Conservation (phyloP, 2,797 vertebrate species). For the Bucorvus abyssinicus region DNA sequence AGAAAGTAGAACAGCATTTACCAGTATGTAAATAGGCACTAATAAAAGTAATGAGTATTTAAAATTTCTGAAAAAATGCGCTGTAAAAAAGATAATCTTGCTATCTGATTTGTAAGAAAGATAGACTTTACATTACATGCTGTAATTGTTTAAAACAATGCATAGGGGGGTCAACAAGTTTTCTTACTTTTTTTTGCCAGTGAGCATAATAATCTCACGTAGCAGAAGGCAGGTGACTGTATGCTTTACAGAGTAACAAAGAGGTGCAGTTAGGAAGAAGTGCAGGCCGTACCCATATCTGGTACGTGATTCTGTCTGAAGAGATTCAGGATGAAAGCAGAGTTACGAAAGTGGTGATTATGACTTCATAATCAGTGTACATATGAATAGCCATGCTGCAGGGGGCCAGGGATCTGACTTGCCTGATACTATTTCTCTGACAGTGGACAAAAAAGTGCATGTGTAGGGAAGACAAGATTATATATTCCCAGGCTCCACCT, state of each 20-base stretch:
- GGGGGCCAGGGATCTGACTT: background rate
- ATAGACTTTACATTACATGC: background rate
- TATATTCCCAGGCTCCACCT: background rate
- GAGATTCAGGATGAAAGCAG: background rate
- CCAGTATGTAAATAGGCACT: background rate
- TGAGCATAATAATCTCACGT: background rate
- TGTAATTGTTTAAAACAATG: background rate
- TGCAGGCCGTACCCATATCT: background rate
- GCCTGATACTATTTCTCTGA: background rate
- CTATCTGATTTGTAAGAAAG: background rate
- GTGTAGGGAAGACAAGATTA: background rate
- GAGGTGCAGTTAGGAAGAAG: background rate
- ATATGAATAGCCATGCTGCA: background rate
- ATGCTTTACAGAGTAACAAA: background rate
- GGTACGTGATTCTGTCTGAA: background rate
- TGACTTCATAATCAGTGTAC: background rate
- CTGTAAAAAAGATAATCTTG: background rate
- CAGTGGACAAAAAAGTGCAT: background rate
- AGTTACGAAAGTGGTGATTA: background rate
- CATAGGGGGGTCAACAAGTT: background rate
- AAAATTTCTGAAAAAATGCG: background rate
- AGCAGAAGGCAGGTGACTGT: background rate
- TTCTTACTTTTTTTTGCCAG: background rate
- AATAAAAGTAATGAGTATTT: background rate
- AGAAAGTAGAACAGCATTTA: background rate